Evolutionary conservation across 2,888 invertebrate genomes (phyloP).

Genomic region (Megaustenia siamemsis): DNA sequence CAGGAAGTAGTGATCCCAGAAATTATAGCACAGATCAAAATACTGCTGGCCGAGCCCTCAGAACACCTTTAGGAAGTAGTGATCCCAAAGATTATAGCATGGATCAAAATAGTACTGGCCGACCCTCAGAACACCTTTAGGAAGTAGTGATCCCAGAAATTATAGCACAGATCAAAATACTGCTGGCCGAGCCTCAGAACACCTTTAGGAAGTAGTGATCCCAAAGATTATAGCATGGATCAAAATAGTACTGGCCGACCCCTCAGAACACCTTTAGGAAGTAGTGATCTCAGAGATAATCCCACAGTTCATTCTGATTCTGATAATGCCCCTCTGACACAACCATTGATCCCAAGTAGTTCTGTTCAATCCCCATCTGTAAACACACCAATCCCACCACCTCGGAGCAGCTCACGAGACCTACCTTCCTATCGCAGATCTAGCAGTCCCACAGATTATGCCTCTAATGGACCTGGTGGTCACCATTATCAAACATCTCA

Average conservation of each 20-base stretch:
- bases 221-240: conserved; percentile 4
- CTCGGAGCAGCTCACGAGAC: conserved; percentile 29
- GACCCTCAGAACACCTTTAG: too few relatives aligned
- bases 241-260: conserved; percentile 18
- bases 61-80: neutral
- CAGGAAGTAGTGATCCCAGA: conserved; percentile 32
- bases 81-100: conserved; percentile 33
- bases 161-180: neutral
- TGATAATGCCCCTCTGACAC: conserved; percentile 7
- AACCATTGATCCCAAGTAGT: neutral
- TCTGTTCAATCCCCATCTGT: neutral
- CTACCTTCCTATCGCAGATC: neutral
- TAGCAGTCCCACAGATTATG: neutral
- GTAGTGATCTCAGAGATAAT: conserved; percentile 29
- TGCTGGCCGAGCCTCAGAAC: conserved; percentile 18
- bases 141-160: conserved; percentile 29
- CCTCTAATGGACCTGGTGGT: neutral
- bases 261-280: neutral
- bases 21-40: neutral
- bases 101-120: neutral
- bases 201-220: too few relatives aligned
- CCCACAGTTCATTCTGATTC: conserved; percentile 8
- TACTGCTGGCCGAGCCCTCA: neutral
- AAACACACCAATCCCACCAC: neutral
- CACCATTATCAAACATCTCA: neutral